Conservation (phyloP, 2,113 vertebrate species). For the Parus major region DNA sequence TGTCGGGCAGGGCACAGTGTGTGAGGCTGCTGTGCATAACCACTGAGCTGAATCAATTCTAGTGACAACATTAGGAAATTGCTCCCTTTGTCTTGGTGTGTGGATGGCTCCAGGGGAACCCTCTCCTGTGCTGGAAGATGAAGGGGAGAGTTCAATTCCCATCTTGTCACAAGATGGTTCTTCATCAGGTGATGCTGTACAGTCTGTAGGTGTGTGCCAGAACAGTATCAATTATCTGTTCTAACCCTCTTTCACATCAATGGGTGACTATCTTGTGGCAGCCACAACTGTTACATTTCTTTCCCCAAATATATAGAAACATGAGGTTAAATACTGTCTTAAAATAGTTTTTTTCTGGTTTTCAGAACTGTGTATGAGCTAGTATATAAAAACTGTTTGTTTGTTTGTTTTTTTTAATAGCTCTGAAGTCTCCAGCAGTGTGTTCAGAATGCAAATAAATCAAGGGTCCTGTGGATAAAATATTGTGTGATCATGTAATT, state of each 20-base stretch:
- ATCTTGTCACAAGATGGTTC: background rate
- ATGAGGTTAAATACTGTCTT: background rate
- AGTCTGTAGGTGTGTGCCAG: background rate
- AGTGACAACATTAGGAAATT: background rate
- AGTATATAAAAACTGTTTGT: background rate
- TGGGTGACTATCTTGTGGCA: background rate
- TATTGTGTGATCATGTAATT: conserved; percentile 13
- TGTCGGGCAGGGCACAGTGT: fast-evolving
- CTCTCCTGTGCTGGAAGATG: background rate
- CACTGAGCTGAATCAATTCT: background rate
- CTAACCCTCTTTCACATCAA: too few relatives aligned
- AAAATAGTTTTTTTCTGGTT: background rate
- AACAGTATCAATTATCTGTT: background rate
- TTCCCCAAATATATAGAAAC: background rate
- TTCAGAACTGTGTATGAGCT: background rate
- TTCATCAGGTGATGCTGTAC: background rate
- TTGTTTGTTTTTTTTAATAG: background rate
- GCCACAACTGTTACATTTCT: background rate
- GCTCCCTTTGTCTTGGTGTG: background rate
- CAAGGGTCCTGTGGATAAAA: background rate
- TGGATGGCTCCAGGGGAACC: background rate
- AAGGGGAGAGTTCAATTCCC: background rate
- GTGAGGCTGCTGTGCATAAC: background rate
- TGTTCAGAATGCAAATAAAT: conserved; percentile 12
- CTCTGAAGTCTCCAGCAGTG: background rate